Conservation (phyloP, 2,888 invertebrate genomes). For the Plebejus anna region DNA sequence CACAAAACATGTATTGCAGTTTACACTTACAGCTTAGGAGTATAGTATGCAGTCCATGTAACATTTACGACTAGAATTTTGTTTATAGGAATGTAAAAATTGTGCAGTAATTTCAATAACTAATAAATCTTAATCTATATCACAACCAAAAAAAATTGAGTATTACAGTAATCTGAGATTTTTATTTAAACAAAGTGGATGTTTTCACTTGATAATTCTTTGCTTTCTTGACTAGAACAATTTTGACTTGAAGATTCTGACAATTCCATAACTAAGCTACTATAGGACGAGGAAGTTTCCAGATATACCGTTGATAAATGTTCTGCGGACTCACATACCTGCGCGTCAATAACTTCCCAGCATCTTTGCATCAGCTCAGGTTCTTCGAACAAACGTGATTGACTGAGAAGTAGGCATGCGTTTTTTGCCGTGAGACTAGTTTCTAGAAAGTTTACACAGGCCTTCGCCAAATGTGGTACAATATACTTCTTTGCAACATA, state of each 20-base stretch:
- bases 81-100: constrained; percentile 35
- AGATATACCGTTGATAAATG: constrained; percentile 69
- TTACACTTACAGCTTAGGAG: constrained; percentile 33
- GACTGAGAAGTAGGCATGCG: constrained; percentile 96
- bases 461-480: constrained; percentile 94
- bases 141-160: constrained; percentile 68
- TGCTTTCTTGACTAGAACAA: constrained; percentile 64
- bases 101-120: constrained; percentile 35
- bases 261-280: constrained; percentile 66
- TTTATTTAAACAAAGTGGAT: constrained; percentile 36
- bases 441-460: constrained; percentile 97
- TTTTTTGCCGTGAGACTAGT: constrained; percentile 97
- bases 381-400: constrained; percentile 97
- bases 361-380: constrained; percentile 97
- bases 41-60: constrained; percentile 27
- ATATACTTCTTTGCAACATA: constrained; percentile 99
- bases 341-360: constrained; percentile 98
- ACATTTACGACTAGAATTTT: constrained; percentile 40
- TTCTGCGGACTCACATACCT: constrained; percentile 84
- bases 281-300: constrained; percentile 67
- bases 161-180: constrained; percentile 36
- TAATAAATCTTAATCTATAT: constrained; percentile 50
- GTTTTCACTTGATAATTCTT: constrained; percentile 57
- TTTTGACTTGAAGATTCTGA: constrained; percentile 66
- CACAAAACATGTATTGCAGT: constrained; percentile 73